Evolutionary conservation across 1,140 invertebrate genomes (phyloP), one percentile per base, ranked within the genome.

Genomic region (Drosophila chauvacae): DNA sequence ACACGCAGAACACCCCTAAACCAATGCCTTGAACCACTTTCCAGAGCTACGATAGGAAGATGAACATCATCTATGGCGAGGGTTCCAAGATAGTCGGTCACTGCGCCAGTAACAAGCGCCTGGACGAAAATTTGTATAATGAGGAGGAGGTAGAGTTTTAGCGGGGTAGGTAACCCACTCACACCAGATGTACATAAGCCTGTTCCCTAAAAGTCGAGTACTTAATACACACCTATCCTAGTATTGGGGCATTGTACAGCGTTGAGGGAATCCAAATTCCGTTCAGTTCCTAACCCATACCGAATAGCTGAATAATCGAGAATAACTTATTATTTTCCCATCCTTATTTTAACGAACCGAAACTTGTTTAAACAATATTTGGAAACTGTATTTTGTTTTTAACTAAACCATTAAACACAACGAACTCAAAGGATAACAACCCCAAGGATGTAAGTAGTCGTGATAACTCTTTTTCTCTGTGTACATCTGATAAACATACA

Each of bases 371-470:
- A 77, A 83, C 63, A 28, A 65, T 63, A 81, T 81, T 62, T 71
- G 74, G 60, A 87, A 61, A 82, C 37, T 88, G 41, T 70, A 81
- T 83, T 84, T 90, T 90, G 71, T 76, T 90, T 81, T 84, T 84
- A 76, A 85, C 79, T 58, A 78, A 87, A 87, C 82, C 71, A 90
- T 73, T 81, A 26, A 61, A 81, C 50, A 58, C 55, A 79, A 70
- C 57, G 62, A 61, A 72, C 37, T 44, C 61, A 58, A 86, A 86
- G 78, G 85, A 91, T 83, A 83, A 91, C 81, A 86, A 85, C 76
- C 53, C 81, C 37, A 91, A 91, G 90, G 90, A 91, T 86, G 90
- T 91, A 91, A 91, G 90, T 91, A 91, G 90, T 74, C 73, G 81
- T 82, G 44, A 61, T 72, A 76, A 82, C 68, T 50, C 20, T 71